A percentile compares a stretch with the other conserved stretches of the same genome.
These are phyloP conservation scores for Cervus canadensis DNA, from an alignment of 2,113 vertebrate genomes.

Conservation along the genomic window DNA sequence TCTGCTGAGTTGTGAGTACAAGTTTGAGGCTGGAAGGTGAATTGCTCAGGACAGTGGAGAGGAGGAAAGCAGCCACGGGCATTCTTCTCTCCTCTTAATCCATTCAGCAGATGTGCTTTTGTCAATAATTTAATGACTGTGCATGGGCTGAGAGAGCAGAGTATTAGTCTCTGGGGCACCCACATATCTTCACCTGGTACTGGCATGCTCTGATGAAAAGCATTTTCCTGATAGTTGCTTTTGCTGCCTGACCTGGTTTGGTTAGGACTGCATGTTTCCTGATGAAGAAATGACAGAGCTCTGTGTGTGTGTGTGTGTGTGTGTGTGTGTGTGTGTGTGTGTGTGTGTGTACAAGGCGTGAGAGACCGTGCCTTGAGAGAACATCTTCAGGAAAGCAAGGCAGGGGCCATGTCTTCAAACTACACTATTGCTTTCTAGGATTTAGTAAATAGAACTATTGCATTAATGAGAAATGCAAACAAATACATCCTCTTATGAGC, in stretches of 20 bases:
- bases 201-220: not conserved
- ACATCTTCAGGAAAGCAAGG: not conserved
- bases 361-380: not conserved
- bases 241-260: not conserved
- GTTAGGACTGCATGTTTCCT: not conserved
- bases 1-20: not conserved
- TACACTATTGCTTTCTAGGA: not conserved
- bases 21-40: not conserved
- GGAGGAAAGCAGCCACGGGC: not conserved
- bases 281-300: not conserved
- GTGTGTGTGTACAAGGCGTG: fast-evolving
- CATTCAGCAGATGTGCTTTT: not conserved
- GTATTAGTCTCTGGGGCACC: not conserved
- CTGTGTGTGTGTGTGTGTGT: too few relatives aligned
- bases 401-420: not conserved
- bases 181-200: not conserved
- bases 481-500: not conserved
- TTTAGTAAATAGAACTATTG: constrained; percentile 6
- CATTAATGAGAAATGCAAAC: constrained; percentile 18
- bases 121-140: not conserved
- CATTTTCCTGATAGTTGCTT: not conserved
- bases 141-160: not conserved
- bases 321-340: too few relatives aligned
- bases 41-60: not conserved
- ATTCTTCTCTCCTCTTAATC: not conserved